Conservation (phyloP, 2,888 invertebrate species). For the Drosophila pseudotakahashii region DNA sequence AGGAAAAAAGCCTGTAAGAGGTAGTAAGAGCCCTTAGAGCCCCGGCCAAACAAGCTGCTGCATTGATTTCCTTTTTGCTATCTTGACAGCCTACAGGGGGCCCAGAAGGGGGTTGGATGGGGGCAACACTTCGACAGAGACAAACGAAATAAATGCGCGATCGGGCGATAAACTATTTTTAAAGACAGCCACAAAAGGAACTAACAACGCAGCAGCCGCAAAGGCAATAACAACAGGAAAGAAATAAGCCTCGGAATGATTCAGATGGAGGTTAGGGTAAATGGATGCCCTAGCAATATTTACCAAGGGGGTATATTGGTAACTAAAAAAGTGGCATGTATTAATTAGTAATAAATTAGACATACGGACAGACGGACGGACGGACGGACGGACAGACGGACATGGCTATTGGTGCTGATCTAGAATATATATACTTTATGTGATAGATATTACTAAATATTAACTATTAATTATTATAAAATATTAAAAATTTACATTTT, state of each 20-base stretch:
- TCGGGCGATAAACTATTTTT: slow-evolving; percentile 80
- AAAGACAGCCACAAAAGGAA: slow-evolving; percentile 73
- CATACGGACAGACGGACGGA: too few species aligned
- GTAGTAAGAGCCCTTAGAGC: slow-evolving; percentile 59
- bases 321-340: too few species aligned
- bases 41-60: slow-evolving; percentile 48
- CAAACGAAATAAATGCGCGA: slow-evolving; percentile 80
- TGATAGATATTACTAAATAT: too few species aligned
- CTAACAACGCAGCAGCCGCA: slow-evolving; percentile 48
- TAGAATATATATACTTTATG: too few species aligned
- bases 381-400: too few species aligned
- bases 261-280: not conserved
- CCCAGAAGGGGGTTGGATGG: not conserved
- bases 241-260: slow-evolving; percentile 20
- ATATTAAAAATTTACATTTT: too few species aligned
- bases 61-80: slow-evolving; percentile 79
- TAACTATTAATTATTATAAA: too few species aligned
- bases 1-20: not conserved
- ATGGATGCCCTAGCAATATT: slow-evolving; percentile 16
- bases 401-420: too few species aligned
- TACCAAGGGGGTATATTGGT: not conserved
- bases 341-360: too few species aligned
- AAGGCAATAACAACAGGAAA: slow-evolving; percentile 33
- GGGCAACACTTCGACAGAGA: slow-evolving; percentile 76
- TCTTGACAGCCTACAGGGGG: slow-evolving; percentile 64